phyloP scores from a whole-genome alignment of 1,140 invertebrate genomes.

The Drosophila truncata region DNA sequence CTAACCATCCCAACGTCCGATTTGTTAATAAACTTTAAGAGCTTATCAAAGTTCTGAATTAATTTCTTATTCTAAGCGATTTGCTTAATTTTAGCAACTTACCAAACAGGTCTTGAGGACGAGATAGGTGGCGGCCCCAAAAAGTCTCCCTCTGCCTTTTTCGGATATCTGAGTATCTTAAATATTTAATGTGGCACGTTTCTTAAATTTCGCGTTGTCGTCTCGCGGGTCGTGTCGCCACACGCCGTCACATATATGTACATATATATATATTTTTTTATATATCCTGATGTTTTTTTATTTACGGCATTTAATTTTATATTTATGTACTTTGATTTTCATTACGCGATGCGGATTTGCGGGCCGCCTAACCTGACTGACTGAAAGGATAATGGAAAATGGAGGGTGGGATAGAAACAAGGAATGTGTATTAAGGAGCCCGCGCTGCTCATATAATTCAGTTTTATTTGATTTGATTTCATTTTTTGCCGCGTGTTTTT shows the following conservation, averaged over 20 bases:
- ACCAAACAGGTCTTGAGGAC: constrained; percentile 4
- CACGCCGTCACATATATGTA: constrained; percentile 21
- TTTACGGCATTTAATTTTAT: constrained; percentile 81
- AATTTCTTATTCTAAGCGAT: constrained; percentile 4
- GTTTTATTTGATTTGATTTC: constrained; percentile 75
- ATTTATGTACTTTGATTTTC: constrained; percentile 78
- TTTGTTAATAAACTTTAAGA: neutral
- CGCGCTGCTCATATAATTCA: constrained; percentile 54
- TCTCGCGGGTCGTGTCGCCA: constrained; percentile 37
- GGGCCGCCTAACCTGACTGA: constrained; percentile 47
- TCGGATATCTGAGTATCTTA: constrained; percentile 19
- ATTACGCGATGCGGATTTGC: constrained; percentile 64
- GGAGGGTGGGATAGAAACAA: constrained; percentile 15
- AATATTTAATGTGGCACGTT: constrained; percentile 71
- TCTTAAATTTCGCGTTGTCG: constrained; percentile 49
- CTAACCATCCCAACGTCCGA: too few species aligned
- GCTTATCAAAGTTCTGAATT: neutral
- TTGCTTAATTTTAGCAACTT: constrained; percentile 23
- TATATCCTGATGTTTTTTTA: constrained; percentile 59
- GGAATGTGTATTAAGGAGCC: constrained; percentile 30
- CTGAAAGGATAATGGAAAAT: constrained; percentile 6
- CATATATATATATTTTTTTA: constrained; percentile 43
- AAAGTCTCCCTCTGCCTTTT: neutral
- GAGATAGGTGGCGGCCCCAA: neutral
- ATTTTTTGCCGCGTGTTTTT: constrained; percentile 50